Evolutionary conservation across 1,140 invertebrate species (phyloP), one percentile per base, ranked within the genome.

Genomic region (Neuroterus valhalla): DNA sequence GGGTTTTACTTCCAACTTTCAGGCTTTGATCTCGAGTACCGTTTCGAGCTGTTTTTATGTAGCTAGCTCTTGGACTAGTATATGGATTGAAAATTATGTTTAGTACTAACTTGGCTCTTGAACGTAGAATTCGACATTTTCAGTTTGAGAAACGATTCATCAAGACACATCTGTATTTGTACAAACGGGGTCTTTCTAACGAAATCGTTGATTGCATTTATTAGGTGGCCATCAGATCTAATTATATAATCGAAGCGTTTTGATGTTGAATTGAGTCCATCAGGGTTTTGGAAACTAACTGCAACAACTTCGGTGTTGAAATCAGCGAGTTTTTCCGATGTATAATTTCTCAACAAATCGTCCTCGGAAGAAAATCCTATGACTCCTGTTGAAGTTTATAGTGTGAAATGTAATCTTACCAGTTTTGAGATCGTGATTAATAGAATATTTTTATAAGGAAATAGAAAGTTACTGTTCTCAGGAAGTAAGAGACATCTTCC

Each of bases 131-230:
- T 46, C 44, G 55, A 31, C 42, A 71, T 45, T 73, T 44, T 72
- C 14, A 74, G 43, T 12, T 86, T 79, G 43, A 90, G 87, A 19
- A 87, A 84, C 26, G 78, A 62, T 81, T 84, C 76, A 67, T 88
- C 86, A 11, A 89, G 46, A 70, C 89, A 90, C 44, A 86, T 79
- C 75, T 90, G 89, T 17, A 87, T 52, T 77, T 82, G 86, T 11
- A 84, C 38, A 75, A 89, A 82, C 38, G 85, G 84, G n/a, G 72
- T 72, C 3, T 74, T 19, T 12, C 55, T 17, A 50, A 75, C 68
- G 17, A 81, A 82, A 71, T 84, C 75, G 1, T 79, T 88, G 19
- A 88, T 77, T 19, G 75, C 52, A 38, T 78, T 74, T 31, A 82
- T 81, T 68, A 87, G 81, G 4, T 26, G 15, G 2, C 26, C n/a